Conservation (phyloP, 1,140 invertebrate species). For the Bacillus rossius region DNA sequence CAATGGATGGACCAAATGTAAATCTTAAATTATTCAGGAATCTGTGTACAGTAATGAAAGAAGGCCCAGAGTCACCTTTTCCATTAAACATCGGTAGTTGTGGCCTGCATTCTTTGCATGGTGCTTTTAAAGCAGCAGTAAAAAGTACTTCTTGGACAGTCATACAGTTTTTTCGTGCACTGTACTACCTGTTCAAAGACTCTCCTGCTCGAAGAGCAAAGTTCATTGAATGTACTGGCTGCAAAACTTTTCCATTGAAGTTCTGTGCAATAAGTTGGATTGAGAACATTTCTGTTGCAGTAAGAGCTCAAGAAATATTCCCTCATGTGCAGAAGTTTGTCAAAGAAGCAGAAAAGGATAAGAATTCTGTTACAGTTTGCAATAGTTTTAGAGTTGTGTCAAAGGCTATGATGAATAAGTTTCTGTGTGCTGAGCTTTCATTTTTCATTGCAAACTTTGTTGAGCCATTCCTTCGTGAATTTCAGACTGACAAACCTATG, state of each 20-base stretch:
- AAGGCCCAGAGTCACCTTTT: background rate
- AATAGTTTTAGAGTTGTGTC: no score
- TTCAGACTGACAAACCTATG: no score
- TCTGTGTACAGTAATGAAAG: no score
- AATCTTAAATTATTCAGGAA: conserved; percentile 12
- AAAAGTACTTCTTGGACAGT: conserved; percentile 11
- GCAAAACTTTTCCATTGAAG: conserved; percentile 16
- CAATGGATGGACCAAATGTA: conserved; percentile 21
- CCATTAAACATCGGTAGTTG: conserved; percentile 21
- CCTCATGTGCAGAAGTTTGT: conserved; percentile 3
- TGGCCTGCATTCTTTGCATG: conserved; percentile 20
- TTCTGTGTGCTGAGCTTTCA: no score
- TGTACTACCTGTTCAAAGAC: conserved; percentile 19
- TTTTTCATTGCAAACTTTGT: no score
- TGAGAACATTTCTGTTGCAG: conserved; percentile 13
- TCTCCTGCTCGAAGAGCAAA: conserved; percentile 13
- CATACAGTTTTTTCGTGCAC: conserved; percentile 5
- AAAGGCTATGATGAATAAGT: no score
- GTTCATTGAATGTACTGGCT: conserved; percentile 11
- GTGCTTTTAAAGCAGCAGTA: conserved; percentile 21
- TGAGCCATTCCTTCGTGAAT: no score
- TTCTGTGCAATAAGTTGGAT: conserved; percentile 18
- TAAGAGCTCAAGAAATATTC: background rate
- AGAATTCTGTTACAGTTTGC: background rate
- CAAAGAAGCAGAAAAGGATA: conserved; percentile 5